Percentiles rank a stretch among this genome's conserved stretches.
These are phyloP conservation scores for Eutolmus rufibarbis DNA, from an alignment of 2,888 invertebrate species.

Conservation along the genomic window DNA sequence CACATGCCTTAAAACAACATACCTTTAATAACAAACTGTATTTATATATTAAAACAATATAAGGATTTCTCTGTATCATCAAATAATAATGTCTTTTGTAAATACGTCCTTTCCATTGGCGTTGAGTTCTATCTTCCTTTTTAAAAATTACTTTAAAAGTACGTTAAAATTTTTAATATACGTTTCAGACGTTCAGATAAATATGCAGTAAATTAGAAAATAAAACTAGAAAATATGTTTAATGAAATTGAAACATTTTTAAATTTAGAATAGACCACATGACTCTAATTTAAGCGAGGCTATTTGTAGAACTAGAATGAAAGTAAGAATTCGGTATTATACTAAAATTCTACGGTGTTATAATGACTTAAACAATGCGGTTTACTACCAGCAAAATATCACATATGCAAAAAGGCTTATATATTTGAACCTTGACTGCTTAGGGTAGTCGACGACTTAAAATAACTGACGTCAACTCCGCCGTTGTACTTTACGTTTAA, in stretches of 20 bases:
- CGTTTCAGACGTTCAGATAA: not conserved
- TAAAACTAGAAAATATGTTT: not conserved
- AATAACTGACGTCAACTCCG: not conserved
- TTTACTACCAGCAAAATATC: not conserved
- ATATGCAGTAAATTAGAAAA: slow-evolving; percentile 10
- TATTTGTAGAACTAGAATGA: not conserved
- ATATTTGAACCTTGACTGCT: not conserved
- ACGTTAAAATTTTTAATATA: not conserved
- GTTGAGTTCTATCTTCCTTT: not conserved
- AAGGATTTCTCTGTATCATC: slow-evolving; percentile 40
- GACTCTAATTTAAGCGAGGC: not conserved
- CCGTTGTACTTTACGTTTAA: not conserved
- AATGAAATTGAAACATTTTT: not conserved
- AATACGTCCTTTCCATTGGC: not conserved
- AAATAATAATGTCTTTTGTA: slow-evolving; percentile 27
- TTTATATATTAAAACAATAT: slow-evolving; percentile 40
- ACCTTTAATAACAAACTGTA: slow-evolving; percentile 44
- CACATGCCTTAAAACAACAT: slow-evolving; percentile 50
- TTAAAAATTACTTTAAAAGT: not conserved
- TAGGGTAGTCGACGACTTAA: not conserved
- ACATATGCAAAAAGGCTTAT: not conserved
- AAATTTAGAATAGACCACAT: not conserved
- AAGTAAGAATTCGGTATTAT: not conserved
- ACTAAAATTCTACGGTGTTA: not conserved
- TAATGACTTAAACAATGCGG: not conserved